Base-by-base conservation (phyloP, 2,888 invertebrate species). In the Acheta domesticus region DNA sequence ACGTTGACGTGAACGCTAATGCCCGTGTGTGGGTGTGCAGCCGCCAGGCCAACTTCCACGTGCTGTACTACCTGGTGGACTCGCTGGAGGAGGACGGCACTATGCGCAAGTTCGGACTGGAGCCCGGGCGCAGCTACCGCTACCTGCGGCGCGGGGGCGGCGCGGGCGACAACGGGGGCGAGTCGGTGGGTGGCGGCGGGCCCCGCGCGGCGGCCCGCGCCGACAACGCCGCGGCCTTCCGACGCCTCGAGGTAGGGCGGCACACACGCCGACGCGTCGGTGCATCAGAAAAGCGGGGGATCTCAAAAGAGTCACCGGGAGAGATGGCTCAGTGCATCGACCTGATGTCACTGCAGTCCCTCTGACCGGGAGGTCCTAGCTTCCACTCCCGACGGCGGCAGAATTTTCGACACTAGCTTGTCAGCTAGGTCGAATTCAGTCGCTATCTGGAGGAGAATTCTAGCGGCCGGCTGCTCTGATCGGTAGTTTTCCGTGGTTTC, bases 11-110 rank as follows among this genome's bases (percentile, higher is more conserved):
- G 36, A 23, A 23, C 4, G 2, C 23, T 2, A 23, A 23, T 23
- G 2, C 23, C 23, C 36, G 2, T 36, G 5, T 5, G 36, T 36
- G 5, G 36, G 5, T 83, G 88, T 89, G 74, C 86, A 95, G 96
- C 89, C 90, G 90, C 81, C 96, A 97, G 86, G 93, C 95, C 78
- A 97, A 96, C 85, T 97, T 96, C 85, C 93, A 97, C 86, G 91
- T 96, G 36, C 91, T 97, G 82, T 97, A 97, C 87, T 96, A 95
- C 85, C 92, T 96, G 83, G 96, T 96, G 86, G 96, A 97, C 85
- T 94, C 93, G 8, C 90, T 97, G 85, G 91, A 92, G 83, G 89
- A 91, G 16, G 89, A 90, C 21, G 91, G 92, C 79, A 89, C 91
- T 80, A 87, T 93, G 74, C 90, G 91, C 74, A 90, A 92, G 76